A percentile compares a stretch with the other conserved stretches of the same genome.
These are phyloP conservation scores for Novumbra hubbsi DNA, from an alignment of 2,797 vertebrate genomes.

Conservation along the genomic window DNA sequence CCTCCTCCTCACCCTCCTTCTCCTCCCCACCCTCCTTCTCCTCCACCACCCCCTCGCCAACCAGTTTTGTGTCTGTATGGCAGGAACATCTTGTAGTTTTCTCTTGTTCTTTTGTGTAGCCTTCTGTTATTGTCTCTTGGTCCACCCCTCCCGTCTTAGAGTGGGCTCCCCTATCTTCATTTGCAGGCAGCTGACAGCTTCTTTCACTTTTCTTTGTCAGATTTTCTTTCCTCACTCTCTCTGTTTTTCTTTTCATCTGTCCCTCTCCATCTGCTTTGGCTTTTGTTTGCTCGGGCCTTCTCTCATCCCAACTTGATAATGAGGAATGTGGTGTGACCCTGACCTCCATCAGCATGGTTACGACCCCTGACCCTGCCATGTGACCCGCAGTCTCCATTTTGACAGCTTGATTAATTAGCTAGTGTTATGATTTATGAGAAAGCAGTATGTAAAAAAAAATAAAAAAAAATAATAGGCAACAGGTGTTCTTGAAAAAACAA, in stretches of 20 bases:
- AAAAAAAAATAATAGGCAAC: constrained; percentile 99
- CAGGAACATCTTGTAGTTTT: constrained; percentile 68
- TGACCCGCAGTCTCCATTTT: constrained; percentile 95
- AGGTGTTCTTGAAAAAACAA: constrained; percentile 87
- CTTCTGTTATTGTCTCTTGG: constrained; percentile 33
- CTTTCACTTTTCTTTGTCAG: constrained; percentile 88
- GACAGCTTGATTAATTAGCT: constrained; percentile 99
- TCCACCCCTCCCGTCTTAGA: constrained; percentile 61
- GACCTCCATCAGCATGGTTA: constrained; percentile 96
- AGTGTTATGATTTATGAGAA: constrained; percentile 99
- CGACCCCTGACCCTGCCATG: constrained; percentile 93
- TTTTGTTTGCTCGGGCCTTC: constrained; percentile 83
- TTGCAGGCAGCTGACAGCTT: constrained; percentile 79
- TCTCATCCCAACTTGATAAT: constrained; percentile 99
- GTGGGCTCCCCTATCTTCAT: constrained; percentile 72
- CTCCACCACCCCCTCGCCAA: constrained; percentile 49
- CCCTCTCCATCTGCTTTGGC: constrained; percentile 84
- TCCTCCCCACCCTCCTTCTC: background rate
- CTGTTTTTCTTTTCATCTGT: constrained; percentile 82
- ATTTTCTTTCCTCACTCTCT: constrained; percentile 68
- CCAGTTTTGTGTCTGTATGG: constrained; percentile 53
- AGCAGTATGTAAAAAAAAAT: constrained; percentile 99
- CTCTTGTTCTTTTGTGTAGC: constrained; percentile 64
- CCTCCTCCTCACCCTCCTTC: background rate
- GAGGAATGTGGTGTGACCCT: constrained; percentile 99